Evolutionary conservation across 2,888 invertebrate genomes (phyloP).

Genomic region (Rhagonycha lutea): DNA sequence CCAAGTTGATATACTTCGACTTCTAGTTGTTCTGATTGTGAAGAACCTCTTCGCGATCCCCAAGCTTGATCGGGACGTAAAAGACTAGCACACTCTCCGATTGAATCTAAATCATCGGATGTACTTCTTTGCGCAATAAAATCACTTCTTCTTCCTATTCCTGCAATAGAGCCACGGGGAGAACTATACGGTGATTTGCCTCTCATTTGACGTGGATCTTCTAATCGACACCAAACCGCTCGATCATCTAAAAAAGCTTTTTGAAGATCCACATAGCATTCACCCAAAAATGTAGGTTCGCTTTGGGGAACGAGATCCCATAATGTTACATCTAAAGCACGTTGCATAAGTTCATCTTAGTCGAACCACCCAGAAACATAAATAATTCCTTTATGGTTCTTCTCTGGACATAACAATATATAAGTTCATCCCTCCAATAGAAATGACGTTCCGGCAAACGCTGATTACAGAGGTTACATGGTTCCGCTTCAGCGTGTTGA

Average conservation of each 20-base stretch:
- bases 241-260: constrained; percentile 87
- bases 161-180: constrained; percentile 77
- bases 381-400: too few species aligned
- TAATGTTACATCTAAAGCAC: constrained; percentile 82
- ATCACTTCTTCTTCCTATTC: constrained; percentile 68
- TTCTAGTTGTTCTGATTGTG: constrained; percentile 85
- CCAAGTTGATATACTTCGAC: constrained; percentile 79
- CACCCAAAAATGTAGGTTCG: constrained; percentile 80
- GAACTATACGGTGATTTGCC: constrained; percentile 77
- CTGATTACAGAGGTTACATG: too few species aligned
- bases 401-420: too few species aligned
- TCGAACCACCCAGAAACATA: too few species aligned
- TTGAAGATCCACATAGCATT: constrained; percentile 78
- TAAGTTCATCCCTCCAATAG: too few species aligned
- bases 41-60: constrained; percentile 81
- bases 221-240: constrained; percentile 87
- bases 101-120: constrained; percentile 75
- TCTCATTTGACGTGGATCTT: constrained; percentile 75
- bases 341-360: constrained; percentile 78
- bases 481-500: too few species aligned
- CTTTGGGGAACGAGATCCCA: constrained; percentile 87
- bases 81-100: constrained; percentile 74
- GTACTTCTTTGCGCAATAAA: constrained; percentile 76
- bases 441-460: too few species aligned
- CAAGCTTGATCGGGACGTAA: constrained; percentile 88